A percentile compares a stretch with the other conserved stretches of the same genome.
Conservation (phyloP, 2,888 invertebrate species). For the Leptogaster cylindrica region DNA sequence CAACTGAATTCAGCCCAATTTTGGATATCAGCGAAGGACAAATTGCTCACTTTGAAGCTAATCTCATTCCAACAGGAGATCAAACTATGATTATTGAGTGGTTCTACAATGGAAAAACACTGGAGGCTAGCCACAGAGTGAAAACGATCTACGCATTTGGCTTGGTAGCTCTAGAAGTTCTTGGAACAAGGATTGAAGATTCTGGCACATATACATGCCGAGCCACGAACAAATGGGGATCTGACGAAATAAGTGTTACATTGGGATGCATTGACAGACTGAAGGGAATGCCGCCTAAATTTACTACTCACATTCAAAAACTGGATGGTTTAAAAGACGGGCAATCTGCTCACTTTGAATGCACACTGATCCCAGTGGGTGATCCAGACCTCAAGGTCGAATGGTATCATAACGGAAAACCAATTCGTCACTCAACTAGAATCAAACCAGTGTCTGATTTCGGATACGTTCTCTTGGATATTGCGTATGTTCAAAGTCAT, state of each 20-base stretch:
- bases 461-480: conserved; percentile 92
- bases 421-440: conserved; percentile 85
- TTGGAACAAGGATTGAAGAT: conserved; percentile 92
- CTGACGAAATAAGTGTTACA: conserved; percentile 83
- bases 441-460: conserved; percentile 95
- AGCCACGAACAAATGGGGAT: conserved; percentile 88
- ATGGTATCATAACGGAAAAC: conserved; percentile 95
- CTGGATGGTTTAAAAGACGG: conserved; percentile 88
- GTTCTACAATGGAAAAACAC: conserved; percentile 91
- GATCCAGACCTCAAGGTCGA: conserved; percentile 94
- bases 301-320: conserved; percentile 86
- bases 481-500: conserved; percentile 91
- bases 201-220: conserved; percentile 87
- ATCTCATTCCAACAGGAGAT: conserved; percentile 90
- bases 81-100: conserved; percentile 94
- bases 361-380: conserved; percentile 90
- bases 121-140: conserved; percentile 88
- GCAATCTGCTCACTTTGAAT: conserved; percentile 94
- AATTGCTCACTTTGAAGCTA: conserved; percentile 97
- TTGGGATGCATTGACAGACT: conserved; percentile 83
- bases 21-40: conserved; percentile 90
- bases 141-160: conserved; percentile 97
- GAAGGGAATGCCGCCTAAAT: conserved; percentile 85
- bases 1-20: conserved; percentile 83
- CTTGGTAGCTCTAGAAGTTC: conserved; percentile 94